Evolutionary conservation across 2,113 vertebrate species (phyloP).

Genomic region (Boulengeromyrus knoepffleri): DNA sequence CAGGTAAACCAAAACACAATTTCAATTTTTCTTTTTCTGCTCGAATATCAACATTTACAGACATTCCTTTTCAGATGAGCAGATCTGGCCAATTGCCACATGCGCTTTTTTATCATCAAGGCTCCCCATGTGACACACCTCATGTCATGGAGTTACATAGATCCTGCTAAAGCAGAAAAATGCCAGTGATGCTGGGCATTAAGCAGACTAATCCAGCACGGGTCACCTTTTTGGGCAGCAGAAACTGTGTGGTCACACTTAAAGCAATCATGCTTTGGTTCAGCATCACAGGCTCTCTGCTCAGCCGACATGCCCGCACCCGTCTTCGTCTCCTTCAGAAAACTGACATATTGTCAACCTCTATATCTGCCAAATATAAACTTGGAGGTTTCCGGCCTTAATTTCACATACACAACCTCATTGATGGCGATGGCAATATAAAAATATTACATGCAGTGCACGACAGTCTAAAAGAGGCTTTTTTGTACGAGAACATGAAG

Average conservation of each 20-base stretch:
- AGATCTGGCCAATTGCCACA: neutral
- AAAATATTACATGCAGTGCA: neutral
- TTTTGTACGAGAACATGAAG: neutral
- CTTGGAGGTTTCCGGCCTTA: neutral
- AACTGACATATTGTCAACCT: neutral
- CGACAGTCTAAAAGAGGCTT: neutral
- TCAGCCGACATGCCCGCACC: neutral
- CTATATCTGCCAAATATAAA: neutral
- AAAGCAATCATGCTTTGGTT: neutral
- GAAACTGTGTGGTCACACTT: neutral
- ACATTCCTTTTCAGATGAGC: neutral
- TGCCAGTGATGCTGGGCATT: neutral
- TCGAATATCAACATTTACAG: neutral
- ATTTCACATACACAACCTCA: neutral
- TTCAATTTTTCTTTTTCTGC: neutral
- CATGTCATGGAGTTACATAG: neutral
- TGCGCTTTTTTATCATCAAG: neutral
- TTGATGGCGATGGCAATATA: neutral
- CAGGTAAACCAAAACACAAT: neutral
- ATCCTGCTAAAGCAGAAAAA: neutral
- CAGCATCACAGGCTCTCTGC: neutral
- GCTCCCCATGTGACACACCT: neutral
- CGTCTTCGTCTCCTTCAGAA: neutral
- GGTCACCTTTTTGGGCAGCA: neutral
- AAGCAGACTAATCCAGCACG: neutral